Evolutionary conservation across 2,888 invertebrate genomes (phyloP), one percentile per base, ranked within the genome.

Genomic region (Dorcus parallelipipedus): DNA sequence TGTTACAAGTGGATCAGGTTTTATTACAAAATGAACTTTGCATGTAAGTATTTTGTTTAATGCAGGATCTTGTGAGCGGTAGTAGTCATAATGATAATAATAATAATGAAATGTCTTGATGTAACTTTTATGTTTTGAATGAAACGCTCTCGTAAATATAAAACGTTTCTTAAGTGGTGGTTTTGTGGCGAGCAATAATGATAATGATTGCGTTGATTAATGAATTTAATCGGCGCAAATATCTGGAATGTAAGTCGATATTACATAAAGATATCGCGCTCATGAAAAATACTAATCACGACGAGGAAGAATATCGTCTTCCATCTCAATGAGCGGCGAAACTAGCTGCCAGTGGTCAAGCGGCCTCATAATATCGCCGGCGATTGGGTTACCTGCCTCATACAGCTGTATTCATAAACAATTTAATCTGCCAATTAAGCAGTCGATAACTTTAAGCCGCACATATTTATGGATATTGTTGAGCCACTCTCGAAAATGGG

Each of bases 341-440:
- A 58, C 58, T 49, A 56, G 64, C 64, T 62, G 52, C 62, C 56
- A 62, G 59, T 59, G 59, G 51, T 59, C 52, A 50, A 38, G 41
- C 52, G 20, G 10, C 33, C 23, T 49, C 38, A 42, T 55, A 43
- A 50, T 43, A 14, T 42, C 55, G 40, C 45, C 40, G 54, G 65
- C 65, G 69, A 71, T 71, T 71, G 70, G 70, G 71, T 71, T 71
- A 69, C 70, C 67, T 60, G 62, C 51, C 39, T 51, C 68, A 66
- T 70, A 69, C 68, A 67, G 68, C 69, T 67, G 70, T 69, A 65
- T 72, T 70, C 71, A 72, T 72, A 71, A 71, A 72, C 71, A 72
- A 71, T 72, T 72, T 72, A 72, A 72, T 72, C 71, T 68, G 69
- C 71, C 69, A 72, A 72, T 72, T 72, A 72, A 70, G 68, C 67